Conservation (phyloP, 35 echinoderm and acorn worm genomes). For the Strongylocentrotus purpuratus region DNA sequence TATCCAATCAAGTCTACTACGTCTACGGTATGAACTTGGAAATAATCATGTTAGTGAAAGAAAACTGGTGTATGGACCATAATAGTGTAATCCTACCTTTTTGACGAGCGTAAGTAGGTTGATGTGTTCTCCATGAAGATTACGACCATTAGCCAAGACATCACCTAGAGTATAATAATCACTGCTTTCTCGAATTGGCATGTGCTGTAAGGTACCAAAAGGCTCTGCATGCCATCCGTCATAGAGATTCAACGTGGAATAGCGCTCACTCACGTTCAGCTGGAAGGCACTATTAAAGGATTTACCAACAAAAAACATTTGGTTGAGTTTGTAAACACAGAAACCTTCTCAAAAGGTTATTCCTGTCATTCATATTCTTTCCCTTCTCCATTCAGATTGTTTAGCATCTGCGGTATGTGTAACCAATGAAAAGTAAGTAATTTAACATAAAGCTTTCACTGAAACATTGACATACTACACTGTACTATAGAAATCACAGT, state of each 20-base stretch:
- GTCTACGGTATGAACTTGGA: too few species aligned
- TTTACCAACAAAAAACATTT: not conserved
- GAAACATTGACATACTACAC: too few species aligned
- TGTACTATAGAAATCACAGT: too few species aligned
- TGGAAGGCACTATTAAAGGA: constrained; percentile 66
- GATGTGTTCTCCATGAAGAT: constrained; percentile 84
- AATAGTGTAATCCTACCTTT: constrained; percentile 48
- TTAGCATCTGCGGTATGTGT: too few species aligned
- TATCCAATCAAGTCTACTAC: too few species aligned
- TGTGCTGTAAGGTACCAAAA: constrained; percentile 67
- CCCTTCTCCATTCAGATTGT: too few species aligned
- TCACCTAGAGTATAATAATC: constrained; percentile 81
- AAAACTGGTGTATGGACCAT: too few species aligned
- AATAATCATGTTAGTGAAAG: too few species aligned
- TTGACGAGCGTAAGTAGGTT: constrained; percentile 84
- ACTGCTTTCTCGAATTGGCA: constrained; percentile 71
- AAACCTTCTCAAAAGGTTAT: not conserved
- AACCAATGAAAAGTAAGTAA: too few species aligned
- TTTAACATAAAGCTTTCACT: too few species aligned
- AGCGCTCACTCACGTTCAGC: constrained; percentile 83
- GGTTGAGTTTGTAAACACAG: not conserved
- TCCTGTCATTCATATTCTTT: not conserved
- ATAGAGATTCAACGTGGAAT: constrained; percentile 73
- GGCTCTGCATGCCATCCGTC: constrained; percentile 71
- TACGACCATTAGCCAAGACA: constrained; percentile 83